phyloP scores from a whole-genome alignment of 2,888 invertebrate species.

The Zelleria hepariella region DNA sequence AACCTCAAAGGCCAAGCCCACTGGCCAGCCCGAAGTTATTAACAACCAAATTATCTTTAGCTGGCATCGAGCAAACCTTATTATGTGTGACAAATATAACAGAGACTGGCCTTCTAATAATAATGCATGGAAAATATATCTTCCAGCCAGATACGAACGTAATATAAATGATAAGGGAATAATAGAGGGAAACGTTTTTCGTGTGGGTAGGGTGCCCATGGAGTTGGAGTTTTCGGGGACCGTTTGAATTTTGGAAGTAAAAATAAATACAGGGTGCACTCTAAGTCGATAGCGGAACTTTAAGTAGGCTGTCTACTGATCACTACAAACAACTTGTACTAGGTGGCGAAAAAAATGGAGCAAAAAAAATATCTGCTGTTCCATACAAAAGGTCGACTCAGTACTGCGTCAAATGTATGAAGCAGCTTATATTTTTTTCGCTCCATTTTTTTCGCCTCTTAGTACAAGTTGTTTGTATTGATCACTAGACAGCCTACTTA shows the following conservation, averaged over 20 bases:
- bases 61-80: background rate
- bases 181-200: background rate
- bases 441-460: too few relatives aligned
- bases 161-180: constrained; percentile 2
- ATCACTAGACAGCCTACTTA: too few relatives aligned
- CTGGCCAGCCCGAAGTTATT: background rate
- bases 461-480: too few relatives aligned
- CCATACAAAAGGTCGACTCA: too few relatives aligned
- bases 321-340: too few relatives aligned
- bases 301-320: too few relatives aligned
- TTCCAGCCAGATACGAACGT: constrained; percentile 2
- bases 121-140: constrained; percentile 10
- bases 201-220: background rate
- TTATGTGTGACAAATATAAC: constrained; percentile 5
- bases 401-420: too few relatives aligned
- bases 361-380: too few relatives aligned
- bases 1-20: background rate
- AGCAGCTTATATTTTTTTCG: too few relatives aligned
- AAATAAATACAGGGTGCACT: too few relatives aligned
- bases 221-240: background rate
- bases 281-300: too few relatives aligned
- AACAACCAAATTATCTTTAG: background rate
- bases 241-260: background rate
- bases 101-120: constrained; percentile 2
- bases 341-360: too few relatives aligned